Percentiles rank a stretch among this genome's conserved stretches.
Evolutionary conservation across 2,113 vertebrate genomes (phyloP).

Genomic region (human): GRCh38 chr1:77843501-77844000

Average conservation of each 20-base stretch:
- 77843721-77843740: not conserved
- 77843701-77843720: constrained; percentile 7
- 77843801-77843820: not conserved
- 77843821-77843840: too few relatives aligned
- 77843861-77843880: too few relatives aligned
- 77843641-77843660: not conserved
- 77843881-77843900: too few relatives aligned
- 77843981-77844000: too few relatives aligned
- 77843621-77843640: not conserved
- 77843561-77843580: not conserved
- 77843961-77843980: too few relatives aligned
- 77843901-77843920: too few relatives aligned
- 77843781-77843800: constrained; percentile 23
- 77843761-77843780: not conserved
- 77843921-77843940: too few relatives aligned
- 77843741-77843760: not conserved
- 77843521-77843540: not conserved
- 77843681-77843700: not conserved
- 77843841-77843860: too few relatives aligned
- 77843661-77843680: not conserved
- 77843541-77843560: not conserved
- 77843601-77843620: not conserved
- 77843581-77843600: not conserved
- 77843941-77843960: too few relatives aligned
- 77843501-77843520: not conserved